Evolutionary conservation across 1,140 invertebrate genomes (phyloP).

Genomic region (Himalopsyche phryganea): DNA sequence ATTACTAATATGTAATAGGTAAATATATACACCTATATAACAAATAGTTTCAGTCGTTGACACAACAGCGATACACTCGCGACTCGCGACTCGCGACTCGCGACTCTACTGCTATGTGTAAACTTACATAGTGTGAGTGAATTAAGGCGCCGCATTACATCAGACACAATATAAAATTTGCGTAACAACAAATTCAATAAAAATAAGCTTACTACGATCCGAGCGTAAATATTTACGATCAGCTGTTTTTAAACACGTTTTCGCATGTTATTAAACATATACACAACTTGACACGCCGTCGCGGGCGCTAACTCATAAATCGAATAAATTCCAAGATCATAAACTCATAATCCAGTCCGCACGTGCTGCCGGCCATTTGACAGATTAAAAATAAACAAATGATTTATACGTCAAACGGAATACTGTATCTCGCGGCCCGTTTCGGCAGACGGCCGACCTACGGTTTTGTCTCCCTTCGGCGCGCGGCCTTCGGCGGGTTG

Average conservation of each 20-base stretch:
- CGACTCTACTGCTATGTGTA: too few relatives aligned
- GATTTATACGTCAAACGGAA: constrained; percentile 9
- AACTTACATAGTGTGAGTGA: too few relatives aligned
- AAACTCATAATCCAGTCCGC: constrained; percentile 3
- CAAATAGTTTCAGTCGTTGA: too few relatives aligned
- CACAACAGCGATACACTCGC: too few relatives aligned
- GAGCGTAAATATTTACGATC: constrained; percentile 28
- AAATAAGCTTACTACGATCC: constrained; percentile 18
- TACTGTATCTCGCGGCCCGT: neutral
- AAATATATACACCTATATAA: too few relatives aligned
- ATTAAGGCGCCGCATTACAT: too few relatives aligned
- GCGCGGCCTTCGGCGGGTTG: neutral
- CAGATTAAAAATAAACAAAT: constrained; percentile 22
- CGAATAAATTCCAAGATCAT: constrained; percentile 21
- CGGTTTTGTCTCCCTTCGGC: neutral
- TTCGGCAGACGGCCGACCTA: neutral
- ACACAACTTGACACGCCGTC: neutral
- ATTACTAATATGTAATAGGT: too few relatives aligned
- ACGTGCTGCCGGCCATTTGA: constrained; percentile 19
- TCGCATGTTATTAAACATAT: neutral
- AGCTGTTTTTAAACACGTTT: constrained; percentile 27
- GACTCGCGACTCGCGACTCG: too few relatives aligned
- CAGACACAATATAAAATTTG: too few relatives aligned
- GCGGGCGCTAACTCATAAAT: constrained; percentile 16
- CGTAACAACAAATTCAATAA: constrained; percentile 11